Conservation (phyloP, 23 tunicate genomes). For the Trididemnum nubilum region DNA sequence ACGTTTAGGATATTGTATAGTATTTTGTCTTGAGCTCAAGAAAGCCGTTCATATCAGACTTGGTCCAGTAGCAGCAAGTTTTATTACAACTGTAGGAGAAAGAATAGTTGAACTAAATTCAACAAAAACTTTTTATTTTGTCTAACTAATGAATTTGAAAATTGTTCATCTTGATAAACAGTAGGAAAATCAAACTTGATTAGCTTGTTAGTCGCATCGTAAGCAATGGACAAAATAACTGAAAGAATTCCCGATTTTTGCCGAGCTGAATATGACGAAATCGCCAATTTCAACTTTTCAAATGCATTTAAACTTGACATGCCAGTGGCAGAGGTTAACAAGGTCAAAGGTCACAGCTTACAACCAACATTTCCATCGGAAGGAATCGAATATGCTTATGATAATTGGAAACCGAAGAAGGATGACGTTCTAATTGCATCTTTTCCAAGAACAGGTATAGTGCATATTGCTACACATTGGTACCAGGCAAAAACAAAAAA, state of each 20-base stretch:
- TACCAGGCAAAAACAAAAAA: too few species aligned
- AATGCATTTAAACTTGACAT: background rate
- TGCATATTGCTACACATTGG: background rate
- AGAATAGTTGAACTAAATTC: too few species aligned
- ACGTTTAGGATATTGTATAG: too few species aligned
- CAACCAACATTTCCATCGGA: conserved; percentile 56
- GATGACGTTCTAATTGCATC: conserved; percentile 64
- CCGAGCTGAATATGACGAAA: conserved; percentile 35
- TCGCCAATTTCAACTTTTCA: conserved; percentile 38
- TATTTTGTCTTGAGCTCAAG: too few species aligned
- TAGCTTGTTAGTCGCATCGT: too few species aligned
- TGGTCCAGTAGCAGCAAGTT: too few species aligned
- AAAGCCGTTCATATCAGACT: too few species aligned
- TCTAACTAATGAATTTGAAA: too few species aligned
- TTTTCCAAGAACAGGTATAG: conserved; percentile 67
- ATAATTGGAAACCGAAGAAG: conserved; percentile 53
- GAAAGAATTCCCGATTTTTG: conserved; percentile 29
- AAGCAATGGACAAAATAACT: conserved; percentile 51
- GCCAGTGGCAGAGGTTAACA: background rate
- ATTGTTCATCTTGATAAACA: too few species aligned
- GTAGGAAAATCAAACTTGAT: too few species aligned
- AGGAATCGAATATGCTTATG: conserved; percentile 56
- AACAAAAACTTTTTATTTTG: too few species aligned
- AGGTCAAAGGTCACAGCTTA: conserved; percentile 51
- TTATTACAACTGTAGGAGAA: too few species aligned